Conservation (phyloP, 2,797 vertebrate species). For the Cryptoblepharus egeriae region DNA sequence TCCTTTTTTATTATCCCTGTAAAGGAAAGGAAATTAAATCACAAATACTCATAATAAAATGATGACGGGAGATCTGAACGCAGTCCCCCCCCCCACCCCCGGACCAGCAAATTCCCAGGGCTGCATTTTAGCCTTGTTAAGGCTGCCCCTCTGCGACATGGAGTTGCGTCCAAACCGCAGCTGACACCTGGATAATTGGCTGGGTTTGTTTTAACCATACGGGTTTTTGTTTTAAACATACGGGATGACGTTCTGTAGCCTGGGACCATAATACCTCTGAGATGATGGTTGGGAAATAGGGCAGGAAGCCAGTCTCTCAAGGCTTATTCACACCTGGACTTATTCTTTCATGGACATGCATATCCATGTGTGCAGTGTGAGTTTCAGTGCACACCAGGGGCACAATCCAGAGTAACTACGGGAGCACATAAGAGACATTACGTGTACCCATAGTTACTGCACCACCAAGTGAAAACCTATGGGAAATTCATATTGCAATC, state of each 20-base stretch:
- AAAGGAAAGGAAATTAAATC: conserved; percentile 57
- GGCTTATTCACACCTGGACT: neutral
- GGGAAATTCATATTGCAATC: no score
- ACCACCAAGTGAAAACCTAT: no score
- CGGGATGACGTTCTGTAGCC: no score
- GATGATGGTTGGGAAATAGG: neutral
- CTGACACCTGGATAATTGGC: neutral
- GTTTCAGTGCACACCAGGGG: neutral
- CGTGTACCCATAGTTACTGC: no score
- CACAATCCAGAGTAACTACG: no score
- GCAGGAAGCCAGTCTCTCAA: neutral
- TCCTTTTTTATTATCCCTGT: conserved; percentile 43
- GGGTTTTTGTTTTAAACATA: neutral
- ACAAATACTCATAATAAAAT: conserved; percentile 58
- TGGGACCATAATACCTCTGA: neutral
- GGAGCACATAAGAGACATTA: no score
- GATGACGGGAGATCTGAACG: conserved; percentile 3
- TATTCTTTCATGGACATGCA: no score
- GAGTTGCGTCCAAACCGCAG: neutral
- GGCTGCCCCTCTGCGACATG: neutral
- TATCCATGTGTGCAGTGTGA: neutral
- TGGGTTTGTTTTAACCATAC: neutral
- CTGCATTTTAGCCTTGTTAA: neutral
- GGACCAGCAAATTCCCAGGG: neutral
- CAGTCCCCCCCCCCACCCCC: neutral